phyloP scores from a whole-genome alignment of 2,113 vertebrate genomes.

The Gallinago undulata region DNA sequence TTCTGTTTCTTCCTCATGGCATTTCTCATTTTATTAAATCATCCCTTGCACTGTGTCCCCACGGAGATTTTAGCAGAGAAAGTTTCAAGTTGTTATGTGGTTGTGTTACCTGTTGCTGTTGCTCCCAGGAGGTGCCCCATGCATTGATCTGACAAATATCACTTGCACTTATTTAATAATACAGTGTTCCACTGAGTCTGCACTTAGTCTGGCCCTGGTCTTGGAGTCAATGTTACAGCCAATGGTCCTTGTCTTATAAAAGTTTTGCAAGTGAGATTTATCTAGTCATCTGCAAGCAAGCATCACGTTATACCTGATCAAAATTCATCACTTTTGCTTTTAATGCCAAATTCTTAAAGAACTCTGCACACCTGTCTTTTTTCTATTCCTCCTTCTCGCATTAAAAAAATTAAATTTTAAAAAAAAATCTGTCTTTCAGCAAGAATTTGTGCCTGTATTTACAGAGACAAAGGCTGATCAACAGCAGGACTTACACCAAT shows the following conservation, averaged over 20 bases:
- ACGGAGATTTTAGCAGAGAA: background rate
- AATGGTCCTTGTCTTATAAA: background rate
- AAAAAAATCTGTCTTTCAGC: background rate
- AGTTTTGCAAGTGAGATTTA: background rate
- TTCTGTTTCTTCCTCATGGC: background rate
- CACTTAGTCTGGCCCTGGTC: background rate
- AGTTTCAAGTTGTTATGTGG: background rate
- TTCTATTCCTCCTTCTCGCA: background rate
- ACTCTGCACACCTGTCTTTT: background rate
- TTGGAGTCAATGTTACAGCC: background rate
- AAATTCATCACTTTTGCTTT: background rate
- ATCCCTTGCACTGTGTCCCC: background rate
- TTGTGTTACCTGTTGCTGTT: background rate
- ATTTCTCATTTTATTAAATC: background rate
- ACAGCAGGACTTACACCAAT: constrained; percentile 84
- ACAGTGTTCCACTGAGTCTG: background rate
- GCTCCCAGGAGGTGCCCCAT: background rate
- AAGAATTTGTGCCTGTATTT: constrained; percentile 8
- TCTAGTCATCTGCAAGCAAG: background rate
- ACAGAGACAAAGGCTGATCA: constrained; percentile 95
- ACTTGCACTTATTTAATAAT: background rate
- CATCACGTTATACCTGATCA: fast-evolving
- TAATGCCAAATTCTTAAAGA: background rate
- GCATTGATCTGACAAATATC: background rate
- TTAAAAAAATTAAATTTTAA: background rate